Percentiles rank a stretch among this genome's conserved stretches.
Conservation (phyloP, 2,797 vertebrate species). For the Siniperca undulata region DNA sequence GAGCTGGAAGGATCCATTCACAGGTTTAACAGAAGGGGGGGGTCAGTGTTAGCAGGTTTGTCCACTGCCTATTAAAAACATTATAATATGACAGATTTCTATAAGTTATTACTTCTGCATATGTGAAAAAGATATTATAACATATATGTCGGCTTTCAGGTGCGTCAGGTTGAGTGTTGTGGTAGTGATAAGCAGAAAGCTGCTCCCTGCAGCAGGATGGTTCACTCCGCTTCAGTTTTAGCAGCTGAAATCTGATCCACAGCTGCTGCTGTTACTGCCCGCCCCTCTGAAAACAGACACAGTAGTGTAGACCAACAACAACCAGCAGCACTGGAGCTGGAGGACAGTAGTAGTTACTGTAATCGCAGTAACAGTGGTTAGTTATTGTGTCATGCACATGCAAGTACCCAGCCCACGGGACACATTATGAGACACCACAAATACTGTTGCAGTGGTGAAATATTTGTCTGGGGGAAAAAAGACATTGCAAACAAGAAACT, state of each 20-base stretch:
- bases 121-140: accelerated
- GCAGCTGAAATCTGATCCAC: constrained; percentile 71
- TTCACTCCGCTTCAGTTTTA: constrained; percentile 62
- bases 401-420: neutral
- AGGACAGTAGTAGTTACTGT: neutral
- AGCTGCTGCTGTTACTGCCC: constrained; percentile 47
- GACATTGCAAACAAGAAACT: neutral
- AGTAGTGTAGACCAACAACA: constrained; percentile 38
- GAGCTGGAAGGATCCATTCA: constrained; percentile 59
- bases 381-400: constrained; percentile 22
- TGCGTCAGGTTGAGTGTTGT: neutral
- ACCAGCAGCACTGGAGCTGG: constrained; percentile 9
- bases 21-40: neutral
- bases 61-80: neutral
- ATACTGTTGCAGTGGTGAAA: neutral
- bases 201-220: constrained; percentile 44
- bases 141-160: accelerated
- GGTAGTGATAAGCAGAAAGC: neutral
- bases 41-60: neutral
- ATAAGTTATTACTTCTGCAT: accelerated
- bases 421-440: neutral
- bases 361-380: neutral
- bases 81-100: neutral
- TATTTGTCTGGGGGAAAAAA: neutral
- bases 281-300: constrained; percentile 46